These are phyloP conservation scores for Coenobita brevimanus DNA, from an alignment of 1,140 invertebrate genomes.

Conservation along the genomic window DNA sequence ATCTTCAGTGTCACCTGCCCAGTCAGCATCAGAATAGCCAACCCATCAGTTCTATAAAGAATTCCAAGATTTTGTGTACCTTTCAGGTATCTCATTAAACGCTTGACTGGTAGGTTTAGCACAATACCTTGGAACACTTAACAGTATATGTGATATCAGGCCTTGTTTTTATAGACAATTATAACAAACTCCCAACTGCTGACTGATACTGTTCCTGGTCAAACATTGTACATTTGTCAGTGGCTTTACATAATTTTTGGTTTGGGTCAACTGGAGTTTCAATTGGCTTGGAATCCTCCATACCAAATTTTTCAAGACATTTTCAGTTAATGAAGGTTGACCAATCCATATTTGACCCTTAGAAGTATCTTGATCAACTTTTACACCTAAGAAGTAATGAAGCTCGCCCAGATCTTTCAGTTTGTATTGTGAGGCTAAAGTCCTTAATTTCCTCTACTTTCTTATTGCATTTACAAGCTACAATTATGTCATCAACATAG, in stretches of 20 bases:
- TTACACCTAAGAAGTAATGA: conserved; percentile 25
- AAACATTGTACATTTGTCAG: background rate
- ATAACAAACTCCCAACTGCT: conserved; percentile 51
- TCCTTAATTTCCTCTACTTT: conserved; percentile 7
- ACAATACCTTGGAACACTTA: conserved; percentile 33
- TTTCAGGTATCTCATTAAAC: conserved; percentile 31
- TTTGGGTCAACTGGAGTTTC: conserved; percentile 71
- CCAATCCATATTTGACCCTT: conserved; percentile 68
- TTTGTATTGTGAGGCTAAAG: background rate
- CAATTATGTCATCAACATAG: conserved; percentile 73
- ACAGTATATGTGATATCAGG: conserved; percentile 54
- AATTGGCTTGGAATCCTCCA: conserved; percentile 71
- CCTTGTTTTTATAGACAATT: conserved; percentile 50
- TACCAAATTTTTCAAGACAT: conserved; percentile 72
- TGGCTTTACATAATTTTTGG: conserved; percentile 40
- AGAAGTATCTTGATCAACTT: conserved; percentile 19
- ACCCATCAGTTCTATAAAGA: background rate
- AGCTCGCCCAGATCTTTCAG: conserved; percentile 10
- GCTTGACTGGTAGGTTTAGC: conserved; percentile 27
- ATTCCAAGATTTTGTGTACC: conserved; percentile 37
- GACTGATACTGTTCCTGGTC: conserved; percentile 34
- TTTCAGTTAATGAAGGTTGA: conserved; percentile 72
- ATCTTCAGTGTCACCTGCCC: background rate
- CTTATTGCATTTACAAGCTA: background rate
- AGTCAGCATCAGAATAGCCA: conserved; percentile 37